These are phyloP conservation scores for Plectus sambesii DNA, from an alignment of 1,140 invertebrate genomes.

Conservation along the genomic window DNA sequence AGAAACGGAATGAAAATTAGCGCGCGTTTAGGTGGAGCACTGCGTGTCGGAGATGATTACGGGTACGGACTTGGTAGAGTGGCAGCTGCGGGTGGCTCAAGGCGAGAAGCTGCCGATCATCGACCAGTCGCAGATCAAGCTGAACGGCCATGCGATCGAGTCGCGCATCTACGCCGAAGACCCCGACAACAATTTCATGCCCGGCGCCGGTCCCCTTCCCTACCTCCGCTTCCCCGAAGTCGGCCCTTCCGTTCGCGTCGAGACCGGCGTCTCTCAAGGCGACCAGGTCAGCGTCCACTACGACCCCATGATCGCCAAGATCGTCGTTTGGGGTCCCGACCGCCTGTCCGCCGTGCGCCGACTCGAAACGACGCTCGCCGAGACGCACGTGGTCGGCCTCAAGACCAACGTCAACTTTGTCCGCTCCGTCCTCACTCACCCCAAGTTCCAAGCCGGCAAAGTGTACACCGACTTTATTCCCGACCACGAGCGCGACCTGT, in stretches of 20 bases:
- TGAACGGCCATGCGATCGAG: constrained; percentile 53
- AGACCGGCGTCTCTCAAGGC: constrained; percentile 47
- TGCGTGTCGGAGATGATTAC: constrained; percentile 53
- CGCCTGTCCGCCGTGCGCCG: constrained; percentile 68
- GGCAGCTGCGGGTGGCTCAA: constrained; percentile 74
- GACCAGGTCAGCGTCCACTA: constrained; percentile 90
- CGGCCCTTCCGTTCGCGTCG: constrained; percentile 26
- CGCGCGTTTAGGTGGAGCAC: too few species aligned
- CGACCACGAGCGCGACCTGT: constrained; percentile 63
- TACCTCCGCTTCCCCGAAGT: constrained; percentile 34
- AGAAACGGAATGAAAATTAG: too few species aligned
- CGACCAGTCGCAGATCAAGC: constrained; percentile 62
- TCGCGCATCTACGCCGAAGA: constrained; percentile 91
- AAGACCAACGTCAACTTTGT: constrained; percentile 93
- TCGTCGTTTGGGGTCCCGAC: constrained; percentile 83
- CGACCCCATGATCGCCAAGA: constrained; percentile 98
- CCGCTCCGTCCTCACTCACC: constrained; percentile 64
- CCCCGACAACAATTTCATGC: constrained; percentile 71
- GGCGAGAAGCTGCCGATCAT: constrained; percentile 64
- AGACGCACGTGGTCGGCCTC: constrained; percentile 71
- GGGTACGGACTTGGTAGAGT: constrained; percentile 81
- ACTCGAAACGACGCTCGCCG: constrained; percentile 49
- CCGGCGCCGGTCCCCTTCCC: constrained; percentile 52
- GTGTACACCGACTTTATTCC: constrained; percentile 94
- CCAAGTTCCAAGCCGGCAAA: constrained; percentile 68